Base-by-base conservation (phyloP, 2,888 invertebrate genomes). In the Drosophila mimetica region DNA sequence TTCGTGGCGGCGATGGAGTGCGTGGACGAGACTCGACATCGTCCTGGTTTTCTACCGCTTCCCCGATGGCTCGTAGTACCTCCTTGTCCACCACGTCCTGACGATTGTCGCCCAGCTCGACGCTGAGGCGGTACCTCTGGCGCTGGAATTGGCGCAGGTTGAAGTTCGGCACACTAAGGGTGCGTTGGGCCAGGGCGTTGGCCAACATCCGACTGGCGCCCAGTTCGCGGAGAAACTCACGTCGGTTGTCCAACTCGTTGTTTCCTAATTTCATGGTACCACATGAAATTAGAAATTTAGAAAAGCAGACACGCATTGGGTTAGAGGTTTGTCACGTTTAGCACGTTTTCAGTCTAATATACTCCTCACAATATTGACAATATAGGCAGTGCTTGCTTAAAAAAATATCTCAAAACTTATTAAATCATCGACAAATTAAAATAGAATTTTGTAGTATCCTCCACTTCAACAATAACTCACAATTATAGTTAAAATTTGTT, bases 1-100 rank as follows among this genome's bases (percentile, higher is more conserved):
- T 52, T 18, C 66, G 53, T 6, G 85, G 77, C 6, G 82, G 77
- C 14, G 79, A 55, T n/a, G 76, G 73, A 4, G 85, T 72, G 4
- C 32, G 46, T 1, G 72, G 69, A 0, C 50, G 60, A 9, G 48
- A 39, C n/a, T 16, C 34, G n/a, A 6, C 18, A 2, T 32, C 20
- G 13, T 48, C 14, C 4, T 20, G 18, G 6, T 25, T n/a, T 13
- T 72, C 63, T 7, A 80, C 22, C 11, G 69, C 39, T 0, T 47
- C 20, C 2, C 8, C 36, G n/a, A 80, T 65, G 36, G 76, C 37
- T 1, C 46, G 25, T 7, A 60, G 18, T 46, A 79, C 61, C 32
- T 50, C 32, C 7, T 57, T 55, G 20, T 81, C 60, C 39, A 77
- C 69, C 4, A 64, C 52, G 0, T 14, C 20, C 46, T 66, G 67